Base-by-base conservation (phyloP, 2,797 vertebrate genomes). In the Tenualosa ilisha region DNA sequence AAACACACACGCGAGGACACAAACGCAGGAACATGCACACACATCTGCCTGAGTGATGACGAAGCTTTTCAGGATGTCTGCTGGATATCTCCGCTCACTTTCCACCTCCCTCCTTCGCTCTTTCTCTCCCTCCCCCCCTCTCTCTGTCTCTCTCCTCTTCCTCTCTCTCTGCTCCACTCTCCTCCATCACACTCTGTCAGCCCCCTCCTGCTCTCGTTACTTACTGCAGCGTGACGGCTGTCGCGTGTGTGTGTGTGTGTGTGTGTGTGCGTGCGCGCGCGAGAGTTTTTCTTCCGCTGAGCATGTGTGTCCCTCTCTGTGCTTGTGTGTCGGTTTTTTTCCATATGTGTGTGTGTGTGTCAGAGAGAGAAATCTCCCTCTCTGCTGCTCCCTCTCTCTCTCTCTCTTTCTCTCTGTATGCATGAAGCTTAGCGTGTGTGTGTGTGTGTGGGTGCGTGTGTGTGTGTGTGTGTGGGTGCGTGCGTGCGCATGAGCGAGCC, bases 51-150 rank as follows among this genome's bases (percentile, higher is more conserved):
- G 59, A 61, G 59, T 22, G 22, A 61, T 61, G 59, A 61, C n/a
- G 22, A 61, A 61, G 59, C 59, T 61, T 61, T 65, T 65, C 61
- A 65, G 61, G 61, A 65, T 65, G 61, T 65, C n/a, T 65, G 59
- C 59, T 61, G 59, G 59, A n/a, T 61, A 61, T 61, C 59, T n/a
- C 59, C 61, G 26, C 61, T 65, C 22, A 26, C 61, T 65, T 26
- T 26, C 24, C n/a, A 11, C 24, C 59, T 63, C 59, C n/a, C 59
- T 9, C 17, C n/a, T 1, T 22, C 61, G 12, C n/a, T 65, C 15
- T 3, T n/a, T 26, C n/a, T 9, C 8, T 65, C 61, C 9, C 24
- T 5, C 61, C 9, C 24, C 0, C 61, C 24, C 61, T 20, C n/a
- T n/a, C n/a, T 4, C 61, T 11, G 1, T 7, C 22, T 24, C 61